Evolutionary conservation across 1,140 invertebrate species (phyloP).

Genomic region (Caenorhabditis remanei): DNA sequence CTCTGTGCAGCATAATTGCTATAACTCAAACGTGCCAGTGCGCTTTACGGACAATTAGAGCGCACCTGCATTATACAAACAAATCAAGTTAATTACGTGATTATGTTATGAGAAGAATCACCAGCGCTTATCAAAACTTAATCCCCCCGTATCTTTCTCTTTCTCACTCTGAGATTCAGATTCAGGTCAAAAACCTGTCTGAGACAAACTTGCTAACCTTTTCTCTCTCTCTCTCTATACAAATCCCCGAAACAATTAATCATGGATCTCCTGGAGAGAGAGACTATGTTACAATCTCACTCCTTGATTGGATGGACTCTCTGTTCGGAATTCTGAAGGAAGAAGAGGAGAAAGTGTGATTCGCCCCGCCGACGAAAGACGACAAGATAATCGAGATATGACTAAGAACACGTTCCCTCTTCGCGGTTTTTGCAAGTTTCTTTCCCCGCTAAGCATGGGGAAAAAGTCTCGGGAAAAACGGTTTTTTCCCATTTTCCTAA

Average conservation of each 20-base stretch:
- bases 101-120: not conserved
- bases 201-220: constrained; percentile 29
- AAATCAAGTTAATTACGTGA: not conserved
- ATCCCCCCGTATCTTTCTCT: not conserved
- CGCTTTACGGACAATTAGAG: too few species aligned
- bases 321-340: not conserved
- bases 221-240: not conserved
- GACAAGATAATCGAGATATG: constrained; percentile 46
- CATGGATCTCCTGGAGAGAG: constrained; percentile 10
- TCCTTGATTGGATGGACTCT: not conserved
- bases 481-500: not conserved
- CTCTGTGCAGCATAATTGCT: too few species aligned
- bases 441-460: not conserved
- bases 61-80: not conserved
- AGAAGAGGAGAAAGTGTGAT: constrained; percentile 3
- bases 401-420: constrained; percentile 42
- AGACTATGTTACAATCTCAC: constrained; percentile 32
- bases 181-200: constrained; percentile 45
- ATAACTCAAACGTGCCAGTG: too few species aligned
- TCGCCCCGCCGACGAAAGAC: not conserved
- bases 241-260: constrained; percentile 44
- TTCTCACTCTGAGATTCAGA: not conserved
- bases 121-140: constrained; percentile 7
- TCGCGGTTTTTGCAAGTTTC: constrained; percentile 23
- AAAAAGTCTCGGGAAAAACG: not conserved